These are phyloP conservation scores for Corynorhinus townsendii DNA, from an alignment of 2,113 vertebrate species.

Conservation along the genomic window DNA sequence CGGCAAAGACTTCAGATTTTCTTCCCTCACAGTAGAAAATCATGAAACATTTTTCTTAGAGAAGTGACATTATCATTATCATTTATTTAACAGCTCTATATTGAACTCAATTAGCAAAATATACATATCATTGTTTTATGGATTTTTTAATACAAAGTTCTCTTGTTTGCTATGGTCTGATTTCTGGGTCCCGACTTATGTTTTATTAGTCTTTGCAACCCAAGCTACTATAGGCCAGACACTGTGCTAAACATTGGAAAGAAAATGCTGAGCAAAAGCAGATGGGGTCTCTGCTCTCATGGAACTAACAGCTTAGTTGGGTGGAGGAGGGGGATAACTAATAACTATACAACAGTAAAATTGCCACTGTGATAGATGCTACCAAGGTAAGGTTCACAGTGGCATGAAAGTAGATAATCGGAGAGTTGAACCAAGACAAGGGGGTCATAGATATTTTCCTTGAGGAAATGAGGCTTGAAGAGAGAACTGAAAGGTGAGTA, in stretches of 20 bases:
- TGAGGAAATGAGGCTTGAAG: not conserved
- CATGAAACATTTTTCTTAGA: not conserved
- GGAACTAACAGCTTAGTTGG: not conserved
- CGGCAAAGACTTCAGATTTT: not conserved
- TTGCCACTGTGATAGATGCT: not conserved
- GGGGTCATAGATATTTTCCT: not conserved
- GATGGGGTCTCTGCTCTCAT: not conserved
- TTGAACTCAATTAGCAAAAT: not conserved
- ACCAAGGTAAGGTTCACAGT: not conserved
- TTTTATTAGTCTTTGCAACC: not conserved
- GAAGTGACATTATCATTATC: not conserved
- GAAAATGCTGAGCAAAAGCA: not conserved
- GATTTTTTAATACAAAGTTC: not conserved
- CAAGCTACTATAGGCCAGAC: not conserved
- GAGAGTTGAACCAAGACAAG: not conserved
- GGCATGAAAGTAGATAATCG: not conserved
- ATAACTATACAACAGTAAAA: not conserved
- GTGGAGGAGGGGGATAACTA: not conserved
- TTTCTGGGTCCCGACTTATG: not conserved
- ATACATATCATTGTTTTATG: not conserved
- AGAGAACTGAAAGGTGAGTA: not conserved
- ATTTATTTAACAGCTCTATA: not conserved
- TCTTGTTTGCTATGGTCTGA: not conserved
- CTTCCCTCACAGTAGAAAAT: not conserved
- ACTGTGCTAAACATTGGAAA: no score